Evolutionary conservation across 2,797 vertebrate genomes (phyloP), one percentile per base, ranked within the genome.

Genomic region (Chaetophractus vellerosus): DNA sequence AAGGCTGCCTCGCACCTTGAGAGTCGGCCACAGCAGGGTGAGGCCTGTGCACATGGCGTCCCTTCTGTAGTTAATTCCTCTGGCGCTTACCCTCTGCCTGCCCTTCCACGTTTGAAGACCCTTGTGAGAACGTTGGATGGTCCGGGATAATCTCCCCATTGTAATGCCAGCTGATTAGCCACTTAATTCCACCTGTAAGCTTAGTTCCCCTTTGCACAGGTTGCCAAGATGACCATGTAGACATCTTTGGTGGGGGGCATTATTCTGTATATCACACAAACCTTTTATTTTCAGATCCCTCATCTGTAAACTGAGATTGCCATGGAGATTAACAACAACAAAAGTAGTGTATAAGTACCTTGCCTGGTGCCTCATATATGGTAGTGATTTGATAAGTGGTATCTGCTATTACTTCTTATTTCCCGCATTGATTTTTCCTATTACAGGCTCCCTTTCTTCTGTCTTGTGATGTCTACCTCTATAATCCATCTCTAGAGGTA

Each of bases 201-300:
- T 64, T 64, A 66, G 57, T 68, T 95, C 18, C 14, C 14, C 26
- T 78, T 85, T 48, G 59, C 16, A 31, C 4, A 38, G 23, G 5
- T 69, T 79, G 18, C 33, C 36, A n/a, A 18, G 45, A 48, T 76
- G 64, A 69, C 18, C 50, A 33, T 59, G 18, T 69, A 55, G 10
- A 10, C 74, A 21, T 91, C 86, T 88, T 59, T 8, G 52, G 52
- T 16, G 18, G 16, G 52, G 16, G 52, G 1, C 15, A 4, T 92
- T 74, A n/a, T 71, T 93, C 36, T 91, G 83, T 31, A 57, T 33
- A 11, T 15, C 83, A 11, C 1, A 38, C 26, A 64, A 63, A 78
- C 2, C 5, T 83, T 91, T 72, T 63, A 15, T 59, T 93, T 92
- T 91, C 19, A 61, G 14, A 68, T 85, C 68, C 38, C 24, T 86